Conservation (phyloP, 2,888 invertebrate genomes). For the Noctuana brunneofusca region DNA sequence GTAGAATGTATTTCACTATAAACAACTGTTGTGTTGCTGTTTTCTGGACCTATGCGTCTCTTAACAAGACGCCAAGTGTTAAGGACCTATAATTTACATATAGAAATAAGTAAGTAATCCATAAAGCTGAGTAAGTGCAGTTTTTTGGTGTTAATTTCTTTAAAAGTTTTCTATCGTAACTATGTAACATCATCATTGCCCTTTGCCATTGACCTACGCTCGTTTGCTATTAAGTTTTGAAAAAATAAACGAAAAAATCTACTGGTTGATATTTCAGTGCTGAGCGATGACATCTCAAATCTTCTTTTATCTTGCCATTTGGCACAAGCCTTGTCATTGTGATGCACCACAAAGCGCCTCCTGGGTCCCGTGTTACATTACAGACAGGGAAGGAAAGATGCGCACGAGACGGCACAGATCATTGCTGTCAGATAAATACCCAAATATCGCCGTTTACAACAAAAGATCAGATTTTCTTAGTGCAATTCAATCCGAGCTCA, state of each 20-base stretch:
- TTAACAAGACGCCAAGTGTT: too few relatives aligned
- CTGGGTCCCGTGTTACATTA: slow-evolving; percentile 54
- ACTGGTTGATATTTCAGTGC: background rate
- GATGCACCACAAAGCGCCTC: slow-evolving; percentile 65
- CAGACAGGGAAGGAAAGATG: slow-evolving; percentile 64
- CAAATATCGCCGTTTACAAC: slow-evolving; percentile 74
- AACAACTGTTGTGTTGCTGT: too few relatives aligned
- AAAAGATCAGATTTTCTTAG: slow-evolving; percentile 73
- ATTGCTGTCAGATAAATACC: slow-evolving; percentile 61
- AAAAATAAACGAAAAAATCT: background rate
- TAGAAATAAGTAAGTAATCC: too few relatives aligned
- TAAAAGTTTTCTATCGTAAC: too few relatives aligned
- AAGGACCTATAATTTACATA: too few relatives aligned
- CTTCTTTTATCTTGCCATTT: slow-evolving; percentile 44
- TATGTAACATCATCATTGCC: too few relatives aligned
- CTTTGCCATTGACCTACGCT: background rate
- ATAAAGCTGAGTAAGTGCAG: too few relatives aligned
- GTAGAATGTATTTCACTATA: too few relatives aligned
- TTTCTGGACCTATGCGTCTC: too few relatives aligned
- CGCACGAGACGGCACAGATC: slow-evolving; percentile 74
- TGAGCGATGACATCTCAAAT: slow-evolving; percentile 16
- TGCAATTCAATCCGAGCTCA: slow-evolving; percentile 62
- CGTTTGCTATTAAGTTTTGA: background rate
- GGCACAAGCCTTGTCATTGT: slow-evolving; percentile 65
- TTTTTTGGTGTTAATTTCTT: too few relatives aligned